Evolutionary conservation across 2,888 invertebrate species (phyloP), one percentile per base, ranked within the genome.

Genomic region (Epiblema foenella): DNA sequence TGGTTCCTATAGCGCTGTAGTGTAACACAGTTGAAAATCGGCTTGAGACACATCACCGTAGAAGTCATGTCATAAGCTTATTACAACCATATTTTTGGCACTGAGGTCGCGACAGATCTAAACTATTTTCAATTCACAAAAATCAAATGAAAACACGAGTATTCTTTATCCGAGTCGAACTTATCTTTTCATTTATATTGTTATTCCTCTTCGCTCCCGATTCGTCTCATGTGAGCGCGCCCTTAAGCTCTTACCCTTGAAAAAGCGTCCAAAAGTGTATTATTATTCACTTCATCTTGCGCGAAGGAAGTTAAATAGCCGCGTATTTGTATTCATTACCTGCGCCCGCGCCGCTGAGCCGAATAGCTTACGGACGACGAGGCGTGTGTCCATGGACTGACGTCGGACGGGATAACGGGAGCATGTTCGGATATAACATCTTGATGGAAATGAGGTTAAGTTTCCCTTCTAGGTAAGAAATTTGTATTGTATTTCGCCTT

Each of bases 251-350:
- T 81, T 82, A 83, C 82, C 85, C 85, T 86, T 85, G 85, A 88
- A 86, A 83, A 58, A 51, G 66, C 71, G 71, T 66, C 66, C 67
- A 68, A 70, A 70, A 69, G 68, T 69, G 51, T 74, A 86, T 89
- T 89, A 87, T 87, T 86, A 89, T 89, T 88, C 87, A 81, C 79
- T 86, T 83, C 83, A 85, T 85, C 84, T 85, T 79, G 79, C 78
- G 79, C 77, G 82, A 83, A 84, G 87, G 86, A 89, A 89, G 90
- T 90, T 87, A 91, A 90, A 91, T 91, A 89, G 90, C 86, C 83
- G 84, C 85, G 87, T 88, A 88, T 88, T 87, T 87, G 89, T 90
- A 91, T 91, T 91, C 89, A 89, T 90, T 90, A 90, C 87, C 85
- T 83, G 81, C 81, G 80, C 79, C 78, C 79, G 79, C 75, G 78